Evolutionary conservation across 1,140 invertebrate genomes (phyloP).

Genomic region (Drosophila erecta): DNA sequence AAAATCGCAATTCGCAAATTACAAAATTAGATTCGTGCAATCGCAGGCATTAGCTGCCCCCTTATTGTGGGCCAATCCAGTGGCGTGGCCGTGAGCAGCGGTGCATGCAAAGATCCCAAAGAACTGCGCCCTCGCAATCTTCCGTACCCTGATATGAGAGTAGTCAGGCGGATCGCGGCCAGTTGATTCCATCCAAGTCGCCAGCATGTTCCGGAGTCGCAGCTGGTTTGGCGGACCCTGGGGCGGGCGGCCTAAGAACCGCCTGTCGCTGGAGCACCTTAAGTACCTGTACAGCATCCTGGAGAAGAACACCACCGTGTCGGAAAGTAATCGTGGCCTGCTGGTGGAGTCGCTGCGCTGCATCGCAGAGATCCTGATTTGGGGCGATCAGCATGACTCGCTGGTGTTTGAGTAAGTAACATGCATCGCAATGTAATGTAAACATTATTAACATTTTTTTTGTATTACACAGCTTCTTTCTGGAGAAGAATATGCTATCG

Average conservation of each 20-base stretch:
- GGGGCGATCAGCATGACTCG: conserved; percentile 99
- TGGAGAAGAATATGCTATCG: conserved; percentile 99
- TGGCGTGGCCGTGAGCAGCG: conserved; percentile 1
- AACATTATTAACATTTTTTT: conserved; percentile 1
- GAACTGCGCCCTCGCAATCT: background rate
- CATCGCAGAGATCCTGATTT: conserved; percentile 99
- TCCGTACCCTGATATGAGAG: conserved; percentile 26
- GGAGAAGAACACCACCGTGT: conserved; percentile 98
- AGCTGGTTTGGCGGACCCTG: conserved; percentile 94
- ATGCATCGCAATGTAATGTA: conserved; percentile 45
- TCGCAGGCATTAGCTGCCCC: background rate
- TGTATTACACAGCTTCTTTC: conserved; percentile 91
- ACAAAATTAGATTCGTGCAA: conserved; percentile 38
- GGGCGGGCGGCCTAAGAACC: conserved; percentile 95
- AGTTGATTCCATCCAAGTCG: conserved; percentile 27
- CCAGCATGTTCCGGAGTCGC: conserved; percentile 92
- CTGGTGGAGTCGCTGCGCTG: conserved; percentile 98
- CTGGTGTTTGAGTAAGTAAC: conserved; percentile 98
- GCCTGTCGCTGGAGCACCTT: conserved; percentile 97
- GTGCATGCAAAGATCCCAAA: conserved; percentile 1
- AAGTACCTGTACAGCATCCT: conserved; percentile 98
- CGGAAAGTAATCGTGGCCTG: conserved; percentile 96
- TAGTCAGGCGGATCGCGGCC: conserved; percentile 12
- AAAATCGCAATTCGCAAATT: conserved; percentile 50
- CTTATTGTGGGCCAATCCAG: background rate